Base-by-base conservation (phyloP, 1,140 invertebrate species). In the Drosophila paulistorum region DNA sequence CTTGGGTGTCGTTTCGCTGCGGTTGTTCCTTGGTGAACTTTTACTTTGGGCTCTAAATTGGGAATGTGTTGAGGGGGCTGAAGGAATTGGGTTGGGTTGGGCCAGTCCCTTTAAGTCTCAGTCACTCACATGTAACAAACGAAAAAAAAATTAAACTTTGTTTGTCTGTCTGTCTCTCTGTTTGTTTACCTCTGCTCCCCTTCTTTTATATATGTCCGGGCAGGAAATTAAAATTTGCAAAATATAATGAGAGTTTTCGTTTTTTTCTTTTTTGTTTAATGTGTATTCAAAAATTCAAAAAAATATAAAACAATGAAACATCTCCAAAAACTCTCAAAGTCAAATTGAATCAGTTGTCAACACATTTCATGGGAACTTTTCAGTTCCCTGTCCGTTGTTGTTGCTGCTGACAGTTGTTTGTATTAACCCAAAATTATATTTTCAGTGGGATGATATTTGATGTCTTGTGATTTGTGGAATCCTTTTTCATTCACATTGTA, bases 181-280 rank as follows among this genome's bases (percentile, higher is more conserved):
- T 72, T 77, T 81, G 82, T 72, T 65, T 68, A 59, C 45, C 61
- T 69, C 58, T 39, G 14, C 7, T 48, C 14, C 14, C 9, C 35
- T 11, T 11, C 35, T 10, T 10, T 11, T 6, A 30, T 30, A 71
- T 72, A 67, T 81, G 74, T 72, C 67, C 45, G 45, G 67, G 65
- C 79, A 87, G 83, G 84, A 87, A 89, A 87, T 87, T 87, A 87
- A 87, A 87, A 87, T 87, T 83, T 87, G 68, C 76, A 66, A 71
- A 86, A 79, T 78, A 74, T 87, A 87, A 86, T 77, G 84, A 74
- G 80, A 76, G 33, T 77, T 76, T 76, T 55, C 20, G 17, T 58
- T 37, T 58, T 35, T 4, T 9, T 9, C 10, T 0, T 37, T 37
- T 37, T 37, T 54, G 11, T 80, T 83, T 83, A 83, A 87, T 84